Evolutionary conservation across 2,113 vertebrate genomes (phyloP).

Genomic region (Lepus timidus): DNA sequence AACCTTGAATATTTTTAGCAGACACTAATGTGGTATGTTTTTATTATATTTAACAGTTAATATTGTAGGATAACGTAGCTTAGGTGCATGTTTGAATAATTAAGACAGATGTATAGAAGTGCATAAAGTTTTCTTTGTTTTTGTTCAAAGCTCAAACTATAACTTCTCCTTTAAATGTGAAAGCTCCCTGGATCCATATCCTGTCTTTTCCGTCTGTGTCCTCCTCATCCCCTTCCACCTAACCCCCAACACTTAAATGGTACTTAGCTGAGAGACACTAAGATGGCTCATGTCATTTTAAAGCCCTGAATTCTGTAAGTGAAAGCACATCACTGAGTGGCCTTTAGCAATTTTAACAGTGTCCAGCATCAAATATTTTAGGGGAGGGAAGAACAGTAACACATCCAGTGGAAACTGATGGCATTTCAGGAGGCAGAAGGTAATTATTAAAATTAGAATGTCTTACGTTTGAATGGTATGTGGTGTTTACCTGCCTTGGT

Average conservation of each 20-base stretch:
- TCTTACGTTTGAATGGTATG: constrained; percentile 71
- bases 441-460: constrained; percentile 79
- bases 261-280: constrained; percentile 63
- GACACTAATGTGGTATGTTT: constrained; percentile 44
- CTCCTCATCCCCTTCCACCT: not conserved
- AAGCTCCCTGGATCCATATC: constrained; percentile 30
- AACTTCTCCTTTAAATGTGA: constrained; percentile 60
- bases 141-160: constrained; percentile 70
- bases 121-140: constrained; percentile 42
- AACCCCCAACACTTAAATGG: constrained; percentile 60
- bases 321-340: constrained; percentile 66
- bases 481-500: constrained; percentile 58
- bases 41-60: constrained; percentile 60
- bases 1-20: constrained; percentile 56
- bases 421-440: constrained; percentile 76
- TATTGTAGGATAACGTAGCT: constrained; percentile 55
- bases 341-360: constrained; percentile 78
- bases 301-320: constrained; percentile 69
- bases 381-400: constrained; percentile 77
- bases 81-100: constrained; percentile 65
- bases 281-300: constrained; percentile 66
- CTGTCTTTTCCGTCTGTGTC: constrained; percentile 40
- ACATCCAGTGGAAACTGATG: constrained; percentile 77
- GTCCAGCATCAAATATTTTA: constrained; percentile 77
- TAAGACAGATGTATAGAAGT: constrained; percentile 49